A percentile compares a stretch with the other conserved stretches of the same genome.
These are phyloP conservation scores for Drosophila insularis DNA, from an alignment of 1,140 invertebrate species.

Conservation along the genomic window DNA sequence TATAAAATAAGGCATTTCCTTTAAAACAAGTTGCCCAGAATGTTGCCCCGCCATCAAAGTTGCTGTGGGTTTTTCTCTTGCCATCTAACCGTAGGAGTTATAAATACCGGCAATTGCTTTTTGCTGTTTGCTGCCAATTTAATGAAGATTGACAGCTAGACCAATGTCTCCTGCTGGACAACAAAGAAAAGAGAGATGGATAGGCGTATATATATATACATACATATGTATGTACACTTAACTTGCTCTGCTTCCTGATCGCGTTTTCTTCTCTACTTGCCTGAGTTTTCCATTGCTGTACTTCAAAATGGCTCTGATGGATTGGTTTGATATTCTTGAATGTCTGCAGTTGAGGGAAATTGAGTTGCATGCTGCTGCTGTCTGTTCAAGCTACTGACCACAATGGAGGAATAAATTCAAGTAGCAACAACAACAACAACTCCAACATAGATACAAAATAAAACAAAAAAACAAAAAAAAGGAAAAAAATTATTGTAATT, in stretches of 20 bases:
- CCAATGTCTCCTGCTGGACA: constrained; percentile 35
- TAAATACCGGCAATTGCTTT: constrained; percentile 10
- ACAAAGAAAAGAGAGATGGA: not conserved
- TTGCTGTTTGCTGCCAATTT: constrained; percentile 28
- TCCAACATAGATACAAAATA: constrained; percentile 25
- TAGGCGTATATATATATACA: constrained; percentile 14
- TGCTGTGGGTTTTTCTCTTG: not conserved
- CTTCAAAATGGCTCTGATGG: constrained; percentile 42
- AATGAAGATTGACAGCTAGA: constrained; percentile 58
- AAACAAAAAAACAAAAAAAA: constrained; percentile 21
- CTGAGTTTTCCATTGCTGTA: constrained; percentile 41
- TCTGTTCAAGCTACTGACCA: constrained; percentile 29
- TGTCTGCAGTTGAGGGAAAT: constrained; percentile 31
- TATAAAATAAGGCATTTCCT: constrained; percentile 13
- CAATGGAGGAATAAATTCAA: constrained; percentile 31
- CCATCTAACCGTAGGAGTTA: constrained; percentile 6
- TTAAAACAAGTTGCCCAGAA: constrained; percentile 1
- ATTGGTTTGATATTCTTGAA: constrained; percentile 32
- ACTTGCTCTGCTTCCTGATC: constrained; percentile 52
- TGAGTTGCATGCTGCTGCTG: constrained; percentile 73
- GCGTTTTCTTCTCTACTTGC: constrained; percentile 11
- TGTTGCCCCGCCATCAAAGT: not conserved
- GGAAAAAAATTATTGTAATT: constrained; percentile 64
- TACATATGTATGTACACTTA: constrained; percentile 19
- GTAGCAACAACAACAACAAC: constrained; percentile 36